These are phyloP conservation scores for Calyptomena viridis DNA, from an alignment of 2,113 vertebrate genomes.

Conservation along the genomic window DNA sequence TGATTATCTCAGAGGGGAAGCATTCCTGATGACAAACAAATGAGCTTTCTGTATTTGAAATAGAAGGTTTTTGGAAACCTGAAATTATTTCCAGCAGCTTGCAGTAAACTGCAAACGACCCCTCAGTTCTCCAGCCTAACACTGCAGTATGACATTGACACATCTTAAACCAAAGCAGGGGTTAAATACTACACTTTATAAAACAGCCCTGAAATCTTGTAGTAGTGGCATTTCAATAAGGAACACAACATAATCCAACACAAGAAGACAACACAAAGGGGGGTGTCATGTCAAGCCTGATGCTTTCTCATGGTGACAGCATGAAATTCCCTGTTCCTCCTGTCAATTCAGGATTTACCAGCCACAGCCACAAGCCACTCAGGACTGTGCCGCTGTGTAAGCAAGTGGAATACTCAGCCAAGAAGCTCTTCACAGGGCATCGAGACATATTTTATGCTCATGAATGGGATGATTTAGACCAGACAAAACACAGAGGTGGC, in stretches of 20 bases:
- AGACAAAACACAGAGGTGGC: not conserved
- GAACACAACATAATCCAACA: not conserved
- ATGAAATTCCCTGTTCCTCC: not conserved
- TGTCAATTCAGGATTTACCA: not conserved
- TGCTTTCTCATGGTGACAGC: not conserved
- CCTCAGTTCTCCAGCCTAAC: not conserved
- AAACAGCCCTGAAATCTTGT: not conserved
- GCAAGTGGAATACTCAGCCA: not conserved
- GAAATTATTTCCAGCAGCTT: not conserved
- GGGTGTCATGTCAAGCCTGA: rapidly evolving
- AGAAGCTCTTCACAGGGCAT: not conserved
- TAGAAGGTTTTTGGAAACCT: not conserved
- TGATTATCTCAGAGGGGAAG: not conserved
- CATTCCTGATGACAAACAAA: not conserved
- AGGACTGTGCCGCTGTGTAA: constrained; percentile 24
- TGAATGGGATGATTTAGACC: not conserved
- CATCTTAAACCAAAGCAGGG: not conserved
- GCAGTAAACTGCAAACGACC: not conserved
- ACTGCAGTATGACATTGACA: not conserved
- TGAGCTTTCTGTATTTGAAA: constrained; percentile 20
- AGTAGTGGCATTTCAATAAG: not conserved
- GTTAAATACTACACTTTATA: not conserved
- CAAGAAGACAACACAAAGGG: not conserved
- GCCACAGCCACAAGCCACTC: not conserved
- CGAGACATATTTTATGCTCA: not conserved